Conservation (phyloP, 2,797 vertebrate species). For the Melanogrammus aeglefinus region DNA sequence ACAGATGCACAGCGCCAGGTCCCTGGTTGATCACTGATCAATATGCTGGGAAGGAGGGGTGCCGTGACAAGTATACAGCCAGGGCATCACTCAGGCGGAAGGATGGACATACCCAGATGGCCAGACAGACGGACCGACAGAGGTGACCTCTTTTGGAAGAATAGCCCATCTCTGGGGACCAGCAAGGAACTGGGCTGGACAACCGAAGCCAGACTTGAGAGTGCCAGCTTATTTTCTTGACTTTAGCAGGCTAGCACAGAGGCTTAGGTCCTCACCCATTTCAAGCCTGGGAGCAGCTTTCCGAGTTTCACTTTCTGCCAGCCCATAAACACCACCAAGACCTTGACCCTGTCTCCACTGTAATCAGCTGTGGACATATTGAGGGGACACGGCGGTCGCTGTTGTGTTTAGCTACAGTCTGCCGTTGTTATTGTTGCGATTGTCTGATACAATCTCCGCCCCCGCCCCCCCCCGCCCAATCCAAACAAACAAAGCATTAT, state of each 20-base stretch:
- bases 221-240: constrained; percentile 50
- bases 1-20: neutral
- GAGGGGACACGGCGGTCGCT: constrained; percentile 39
- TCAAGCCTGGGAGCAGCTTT: constrained; percentile 38
- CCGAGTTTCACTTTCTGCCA: constrained; percentile 44
- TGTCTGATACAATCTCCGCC: neutral
- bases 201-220: constrained; percentile 17
- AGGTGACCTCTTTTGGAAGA: constrained; percentile 29
- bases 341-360: constrained; percentile 42
- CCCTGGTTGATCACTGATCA: neutral
- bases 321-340: constrained; percentile 55
- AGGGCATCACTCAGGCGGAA: constrained; percentile 11
- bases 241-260: constrained; percentile 60
- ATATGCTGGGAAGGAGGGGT: neutral
- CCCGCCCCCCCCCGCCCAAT: neutral
- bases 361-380: constrained; percentile 57
- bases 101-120: constrained; percentile 25
- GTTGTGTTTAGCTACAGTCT: constrained; percentile 29
- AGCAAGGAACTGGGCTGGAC: constrained; percentile 33
- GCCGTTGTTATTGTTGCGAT: constrained; percentile 9
- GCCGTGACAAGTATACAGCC: neutral
- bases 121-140: constrained; percentile 13
- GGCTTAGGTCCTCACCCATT: constrained; percentile 48
- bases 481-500: constrained; percentile 17
- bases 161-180: constrained; percentile 39